phyloP scores from a whole-genome alignment of 35 echinoderm and acorn worm species.

The Lytechinus pictus region DNA sequence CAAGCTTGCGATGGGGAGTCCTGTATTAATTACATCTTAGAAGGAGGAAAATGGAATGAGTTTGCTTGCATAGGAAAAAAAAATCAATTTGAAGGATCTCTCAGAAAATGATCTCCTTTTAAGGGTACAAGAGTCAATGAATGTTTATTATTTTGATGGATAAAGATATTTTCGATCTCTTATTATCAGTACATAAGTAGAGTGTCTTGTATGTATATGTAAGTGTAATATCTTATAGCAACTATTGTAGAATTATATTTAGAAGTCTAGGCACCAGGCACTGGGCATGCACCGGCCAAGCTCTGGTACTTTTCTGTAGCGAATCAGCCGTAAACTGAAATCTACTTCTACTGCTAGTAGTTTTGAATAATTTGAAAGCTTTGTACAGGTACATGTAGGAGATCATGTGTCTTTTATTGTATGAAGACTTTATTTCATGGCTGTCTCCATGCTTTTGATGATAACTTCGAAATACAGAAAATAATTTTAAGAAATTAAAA shows the following conservation, averaged over 20 bases:
- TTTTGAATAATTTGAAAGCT: background rate
- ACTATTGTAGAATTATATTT: constrained; percentile 11
- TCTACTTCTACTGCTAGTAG: background rate
- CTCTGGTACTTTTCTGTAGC: background rate
- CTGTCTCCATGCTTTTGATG: background rate
- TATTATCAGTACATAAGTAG: constrained; percentile 20
- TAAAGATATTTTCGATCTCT: background rate
- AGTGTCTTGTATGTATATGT: constrained; percentile 19
- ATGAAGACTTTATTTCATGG: background rate
- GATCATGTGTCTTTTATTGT: background rate
- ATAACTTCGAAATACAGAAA: background rate
- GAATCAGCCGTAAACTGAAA: background rate
- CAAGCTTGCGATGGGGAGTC: background rate
- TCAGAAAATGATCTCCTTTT: background rate
- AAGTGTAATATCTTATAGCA: constrained; percentile 4
- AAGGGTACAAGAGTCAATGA: background rate
- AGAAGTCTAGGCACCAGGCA: background rate
- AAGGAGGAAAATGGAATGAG: background rate
- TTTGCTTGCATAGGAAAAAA: background rate
- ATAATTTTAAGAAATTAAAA: constrained; percentile 7
- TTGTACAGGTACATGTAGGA: background rate
- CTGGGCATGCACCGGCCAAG: background rate
- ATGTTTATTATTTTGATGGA: constrained; percentile 20
- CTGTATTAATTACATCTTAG: background rate
- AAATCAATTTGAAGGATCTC: background rate